Conservation (phyloP, 2,113 vertebrate species). For the Andinoacara biseriatus region DNA sequence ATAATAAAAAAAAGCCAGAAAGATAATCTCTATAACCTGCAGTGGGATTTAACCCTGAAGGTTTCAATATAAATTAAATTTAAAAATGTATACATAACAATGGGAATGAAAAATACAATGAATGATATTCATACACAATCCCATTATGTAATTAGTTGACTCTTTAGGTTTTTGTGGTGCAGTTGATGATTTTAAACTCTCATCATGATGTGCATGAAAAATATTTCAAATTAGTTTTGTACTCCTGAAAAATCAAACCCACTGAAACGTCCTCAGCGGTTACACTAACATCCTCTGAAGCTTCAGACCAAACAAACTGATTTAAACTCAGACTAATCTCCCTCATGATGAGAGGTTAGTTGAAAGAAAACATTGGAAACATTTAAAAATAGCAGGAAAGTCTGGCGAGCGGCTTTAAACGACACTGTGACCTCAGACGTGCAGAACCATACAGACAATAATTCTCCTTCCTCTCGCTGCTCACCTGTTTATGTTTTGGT, state of each 20-base stretch:
- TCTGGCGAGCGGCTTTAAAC: background rate
- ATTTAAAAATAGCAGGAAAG: background rate
- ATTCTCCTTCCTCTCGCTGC: background rate
- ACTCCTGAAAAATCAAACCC: background rate
- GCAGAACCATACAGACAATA: conserved; percentile 3
- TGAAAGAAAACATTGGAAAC: background rate
- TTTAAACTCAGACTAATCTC: background rate
- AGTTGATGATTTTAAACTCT: background rate
- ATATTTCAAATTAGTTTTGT: background rate
- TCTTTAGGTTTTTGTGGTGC: background rate
- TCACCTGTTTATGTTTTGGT: background rate
- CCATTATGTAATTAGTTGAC: background rate
- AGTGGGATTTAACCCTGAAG: background rate
- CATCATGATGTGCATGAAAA: background rate
- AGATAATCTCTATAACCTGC: background rate
- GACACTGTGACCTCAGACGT: background rate
- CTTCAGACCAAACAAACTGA: conserved; percentile 5
- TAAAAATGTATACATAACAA: background rate
- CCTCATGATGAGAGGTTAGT: background rate
- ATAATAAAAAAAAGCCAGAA: background rate
- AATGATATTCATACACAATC: background rate
- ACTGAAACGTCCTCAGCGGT: background rate
- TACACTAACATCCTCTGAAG: background rate
- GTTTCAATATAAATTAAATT: background rate
- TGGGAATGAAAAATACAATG: background rate